These are phyloP conservation scores for Cynopterus sphinx DNA, from an alignment of 2,797 vertebrate genomes.

Conservation along the genomic window DNA sequence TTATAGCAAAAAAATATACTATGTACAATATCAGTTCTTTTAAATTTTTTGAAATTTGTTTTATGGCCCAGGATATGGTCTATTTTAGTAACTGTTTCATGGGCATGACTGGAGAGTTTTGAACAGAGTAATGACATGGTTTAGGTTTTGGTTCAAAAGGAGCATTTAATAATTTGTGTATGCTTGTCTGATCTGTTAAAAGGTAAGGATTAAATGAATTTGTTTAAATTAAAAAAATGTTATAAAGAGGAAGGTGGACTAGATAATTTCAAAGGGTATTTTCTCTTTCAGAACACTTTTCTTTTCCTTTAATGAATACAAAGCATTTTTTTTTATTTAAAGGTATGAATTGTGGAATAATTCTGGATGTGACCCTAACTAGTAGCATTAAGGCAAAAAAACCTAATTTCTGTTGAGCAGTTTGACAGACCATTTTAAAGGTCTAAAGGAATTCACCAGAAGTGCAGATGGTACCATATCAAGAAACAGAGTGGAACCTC, in stretches of 20 bases:
- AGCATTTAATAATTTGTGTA: background rate
- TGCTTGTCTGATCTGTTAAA: background rate
- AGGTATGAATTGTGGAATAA: background rate
- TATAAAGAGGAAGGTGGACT: background rate
- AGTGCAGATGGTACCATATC: background rate
- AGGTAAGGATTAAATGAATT: background rate
- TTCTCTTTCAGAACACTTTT: background rate
- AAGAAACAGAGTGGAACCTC: constrained; percentile 12
- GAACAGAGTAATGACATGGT: background rate
- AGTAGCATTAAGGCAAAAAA: background rate
- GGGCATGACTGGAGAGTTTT: background rate
- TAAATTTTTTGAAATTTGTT: background rate
- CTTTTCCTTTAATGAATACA: background rate
- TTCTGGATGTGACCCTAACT: background rate
- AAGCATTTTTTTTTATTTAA: background rate
- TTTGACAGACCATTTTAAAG: background rate
- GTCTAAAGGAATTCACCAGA: constrained; percentile 15
- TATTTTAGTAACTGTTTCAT: background rate
- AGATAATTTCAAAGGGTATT: background rate
- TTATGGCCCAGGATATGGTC: background rate
- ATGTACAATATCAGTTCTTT: background rate
- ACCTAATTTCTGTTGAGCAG: background rate
- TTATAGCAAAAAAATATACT: background rate
- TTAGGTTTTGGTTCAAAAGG: background rate
- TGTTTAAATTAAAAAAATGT: background rate